Conservation (phyloP, 2,113 vertebrate species). For the Panurus biarmicus region DNA sequence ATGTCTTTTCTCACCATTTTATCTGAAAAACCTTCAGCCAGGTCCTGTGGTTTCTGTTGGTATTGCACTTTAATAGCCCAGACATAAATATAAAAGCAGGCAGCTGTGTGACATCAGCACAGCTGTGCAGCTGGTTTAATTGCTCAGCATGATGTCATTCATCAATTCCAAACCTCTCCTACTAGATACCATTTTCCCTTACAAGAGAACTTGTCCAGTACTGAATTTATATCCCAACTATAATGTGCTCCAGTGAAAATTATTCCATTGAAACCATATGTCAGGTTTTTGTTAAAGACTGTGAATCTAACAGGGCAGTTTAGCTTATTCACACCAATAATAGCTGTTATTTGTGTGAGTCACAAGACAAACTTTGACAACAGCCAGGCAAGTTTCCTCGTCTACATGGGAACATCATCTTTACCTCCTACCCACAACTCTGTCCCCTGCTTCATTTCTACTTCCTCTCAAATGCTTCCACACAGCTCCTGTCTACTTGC, state of each 20-base stretch:
- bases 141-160: not conserved
- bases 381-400: not conserved
- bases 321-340: not conserved
- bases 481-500: not conserved
- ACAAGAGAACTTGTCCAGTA: not conserved
- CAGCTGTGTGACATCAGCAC: not conserved
- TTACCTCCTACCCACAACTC: not conserved
- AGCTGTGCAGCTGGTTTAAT: not conserved
- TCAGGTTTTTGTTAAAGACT: not conserved
- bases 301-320: not conserved
- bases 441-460: not conserved
- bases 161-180: not conserved
- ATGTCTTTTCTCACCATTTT: not conserved
- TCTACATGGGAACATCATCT: not conserved
- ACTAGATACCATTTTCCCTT: not conserved
- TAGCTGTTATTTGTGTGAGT: not conserved
- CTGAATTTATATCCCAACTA: not conserved
- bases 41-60: not conserved
- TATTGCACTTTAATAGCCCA: not conserved
- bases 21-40: not conserved
- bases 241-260: not conserved
- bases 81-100: not conserved
- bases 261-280: not conserved
- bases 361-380: not conserved
- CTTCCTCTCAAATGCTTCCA: not conserved